Base-by-base conservation (phyloP, 2,888 invertebrate genomes). In the Phorcus lineatus region DNA sequence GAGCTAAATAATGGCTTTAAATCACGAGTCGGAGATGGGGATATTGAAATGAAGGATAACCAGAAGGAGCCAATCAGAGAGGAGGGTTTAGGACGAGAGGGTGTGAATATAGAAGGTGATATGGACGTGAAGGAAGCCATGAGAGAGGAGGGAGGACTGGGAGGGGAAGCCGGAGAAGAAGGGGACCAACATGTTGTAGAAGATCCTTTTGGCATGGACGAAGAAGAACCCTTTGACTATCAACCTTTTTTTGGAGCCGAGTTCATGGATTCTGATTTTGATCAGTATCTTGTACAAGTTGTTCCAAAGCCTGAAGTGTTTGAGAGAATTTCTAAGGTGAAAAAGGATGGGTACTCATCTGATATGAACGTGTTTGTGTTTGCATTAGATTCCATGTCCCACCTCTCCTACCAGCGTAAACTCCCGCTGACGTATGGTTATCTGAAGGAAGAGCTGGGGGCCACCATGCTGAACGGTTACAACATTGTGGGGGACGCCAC, bases 401-500 rank as follows among this genome's bases (percentile, higher is more conserved):
- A 91, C 66, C 66, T 91, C 78, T 82, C 88, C 1, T 91, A 87
- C 80, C 89, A 89, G 70, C 80, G 91, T 57, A 90, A 90, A 76
- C 81, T 92, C 28, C 91, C 91, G 2, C 81, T 85, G 62, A 90
- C 91, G 0, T 89, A 90, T 78, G 81, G 81, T 2, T 90, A 85
- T 77, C 78, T 92, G n/a, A 83, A 86, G 79, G 81, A 87, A 6
- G 85, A 83, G 9, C 82, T 92, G 19, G 83, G 83, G 1, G 83
- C 90, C 28, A 86, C 87, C 2, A 86, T 91, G 31, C 78, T 92
- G 83, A 83, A 92, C 80, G 90, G 90, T 13, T 92, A 92, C 79
- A 92, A 92, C 79, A 90, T 91, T 31, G 90, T 92, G 0, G 92
- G 92, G 0, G 91, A 92, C 84, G 90, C 88, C 2, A 91, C 91